Evolutionary conservation across 1,140 invertebrate genomes (phyloP), one percentile per base, ranked within the genome.

Genomic region (Lanistes nyassanus): DNA sequence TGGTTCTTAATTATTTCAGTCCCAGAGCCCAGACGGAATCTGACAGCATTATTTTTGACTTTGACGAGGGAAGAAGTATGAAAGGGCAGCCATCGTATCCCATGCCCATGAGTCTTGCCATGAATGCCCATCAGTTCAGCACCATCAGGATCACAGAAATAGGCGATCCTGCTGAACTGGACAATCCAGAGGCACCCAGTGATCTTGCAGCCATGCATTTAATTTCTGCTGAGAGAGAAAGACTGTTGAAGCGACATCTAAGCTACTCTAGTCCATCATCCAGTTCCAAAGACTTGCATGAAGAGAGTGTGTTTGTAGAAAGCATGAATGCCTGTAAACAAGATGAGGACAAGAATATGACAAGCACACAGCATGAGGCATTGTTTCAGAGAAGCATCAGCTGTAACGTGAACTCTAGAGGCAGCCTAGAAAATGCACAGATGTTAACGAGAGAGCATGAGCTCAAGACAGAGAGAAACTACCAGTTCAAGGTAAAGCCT

Each of bases 341-440:
- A 16, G 9, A 47, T 47, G 42, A 13, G 42, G 19, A 47, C 2
- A 47, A 47, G 19, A 47, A 47, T 47, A 16, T 13, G 19, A 66
- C 31, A 21, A 39, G 67, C 31, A 66, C 56, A 16, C 36, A 21
- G 11, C 62, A 36, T 56, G 31, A 47, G 7, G 37, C 68, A 31
- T 67, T 39, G 56, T 60, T 77, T 26, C 75, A 75, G 31, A 78
- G 78, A 42, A 82, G 79, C 65, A 68, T 80, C 39, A 82, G 79
- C 56, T 80, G 66, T 72, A 79, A 80, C 65, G 53, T 60, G 21
- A 16, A 66, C 7, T 72, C 70, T 23, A 72, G 70, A 19, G 37
- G 55, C 34, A 31, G 53, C 72, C 71, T 60, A 53, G 73, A 77
- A 56, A 66, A 74, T 53, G 34, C 39, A 19, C 60, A 42, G n/a